Conservation (phyloP, 1,140 invertebrate species). For the Idris sp. region DNA sequence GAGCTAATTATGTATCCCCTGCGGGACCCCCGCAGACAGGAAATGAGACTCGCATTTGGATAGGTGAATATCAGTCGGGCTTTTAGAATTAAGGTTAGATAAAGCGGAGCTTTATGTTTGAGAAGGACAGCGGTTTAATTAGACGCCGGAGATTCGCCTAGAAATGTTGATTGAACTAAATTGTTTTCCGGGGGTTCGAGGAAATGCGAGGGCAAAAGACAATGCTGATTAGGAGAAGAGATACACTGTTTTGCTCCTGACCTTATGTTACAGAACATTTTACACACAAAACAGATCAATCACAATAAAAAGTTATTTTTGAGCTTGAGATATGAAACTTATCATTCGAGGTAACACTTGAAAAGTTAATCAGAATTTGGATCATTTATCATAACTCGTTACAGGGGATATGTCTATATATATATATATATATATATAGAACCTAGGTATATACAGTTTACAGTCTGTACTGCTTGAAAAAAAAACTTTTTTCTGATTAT, state of each 20-base stretch:
- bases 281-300: too few relatives aligned
- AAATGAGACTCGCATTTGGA: slow-evolving; percentile 78
- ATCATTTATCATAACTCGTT: slow-evolving; percentile 70
- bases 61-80: slow-evolving; percentile 67
- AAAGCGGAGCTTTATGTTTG: slow-evolving; percentile 76
- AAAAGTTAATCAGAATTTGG: slow-evolving; percentile 66
- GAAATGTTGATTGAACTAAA: slow-evolving; percentile 79
- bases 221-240: slow-evolving; percentile 75
- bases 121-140: slow-evolving; percentile 77
- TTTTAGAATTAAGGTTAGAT: slow-evolving; percentile 67
- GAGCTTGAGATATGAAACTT: slow-evolving; percentile 64
- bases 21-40: slow-evolving; percentile 77
- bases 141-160: slow-evolving; percentile 75
- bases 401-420: slow-evolving; percentile 25
- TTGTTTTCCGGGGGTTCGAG: slow-evolving; percentile 72
- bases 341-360: slow-evolving; percentile 60
- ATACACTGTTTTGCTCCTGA: too few relatives aligned
- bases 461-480: too few relatives aligned
- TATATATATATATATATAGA: too few relatives aligned
- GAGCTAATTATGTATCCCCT: slow-evolving; percentile 77
- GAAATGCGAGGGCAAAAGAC: slow-evolving; percentile 67
- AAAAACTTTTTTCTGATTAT: too few relatives aligned
- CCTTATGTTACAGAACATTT: too few relatives aligned
- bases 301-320: too few relatives aligned
- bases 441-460: too few relatives aligned